Evolutionary conservation across 2,888 invertebrate genomes (phyloP).

Genomic region (Stenodema calcarata): DNA sequence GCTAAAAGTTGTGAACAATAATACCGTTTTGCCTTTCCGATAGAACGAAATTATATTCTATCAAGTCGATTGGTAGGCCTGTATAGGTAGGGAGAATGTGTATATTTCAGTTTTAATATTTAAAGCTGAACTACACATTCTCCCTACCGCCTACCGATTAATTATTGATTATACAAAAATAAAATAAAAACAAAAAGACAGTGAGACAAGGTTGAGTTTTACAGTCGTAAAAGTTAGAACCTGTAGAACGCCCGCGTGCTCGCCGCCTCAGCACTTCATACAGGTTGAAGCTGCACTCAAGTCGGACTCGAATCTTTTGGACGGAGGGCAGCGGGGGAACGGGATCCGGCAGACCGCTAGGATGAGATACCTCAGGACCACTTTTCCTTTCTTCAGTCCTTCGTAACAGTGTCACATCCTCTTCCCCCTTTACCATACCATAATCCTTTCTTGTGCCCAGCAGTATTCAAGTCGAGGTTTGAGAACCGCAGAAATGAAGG

Average conservation of each 20-base stretch:
- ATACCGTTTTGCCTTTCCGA: too few relatives aligned
- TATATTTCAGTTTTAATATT: too few relatives aligned
- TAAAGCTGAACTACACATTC: too few relatives aligned
- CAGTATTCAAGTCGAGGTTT: background rate
- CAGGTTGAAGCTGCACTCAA: background rate
- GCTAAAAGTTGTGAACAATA: too few relatives aligned
- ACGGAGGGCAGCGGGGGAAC: background rate
- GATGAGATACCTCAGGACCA: conserved; percentile 12
- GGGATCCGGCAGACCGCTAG: background rate
- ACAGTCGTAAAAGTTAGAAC: background rate
- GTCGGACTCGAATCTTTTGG: background rate
- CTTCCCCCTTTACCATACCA: background rate
- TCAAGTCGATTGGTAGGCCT: too few relatives aligned
- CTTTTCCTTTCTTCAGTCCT: conserved; percentile 16
- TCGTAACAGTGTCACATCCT: conserved; percentile 8
- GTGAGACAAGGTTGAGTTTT: background rate
- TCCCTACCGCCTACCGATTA: too few relatives aligned
- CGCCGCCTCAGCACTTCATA: background rate
- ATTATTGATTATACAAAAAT: too few relatives aligned
- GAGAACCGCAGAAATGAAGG: background rate
- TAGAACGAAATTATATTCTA: too few relatives aligned
- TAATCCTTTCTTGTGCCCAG: background rate
- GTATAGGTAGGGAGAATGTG: too few relatives aligned
- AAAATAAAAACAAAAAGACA: too few relatives aligned
- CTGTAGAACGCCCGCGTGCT: background rate